These are phyloP conservation scores for Trogon melanurus DNA, from an alignment of 2,113 vertebrate genomes.

Conservation along the genomic window DNA sequence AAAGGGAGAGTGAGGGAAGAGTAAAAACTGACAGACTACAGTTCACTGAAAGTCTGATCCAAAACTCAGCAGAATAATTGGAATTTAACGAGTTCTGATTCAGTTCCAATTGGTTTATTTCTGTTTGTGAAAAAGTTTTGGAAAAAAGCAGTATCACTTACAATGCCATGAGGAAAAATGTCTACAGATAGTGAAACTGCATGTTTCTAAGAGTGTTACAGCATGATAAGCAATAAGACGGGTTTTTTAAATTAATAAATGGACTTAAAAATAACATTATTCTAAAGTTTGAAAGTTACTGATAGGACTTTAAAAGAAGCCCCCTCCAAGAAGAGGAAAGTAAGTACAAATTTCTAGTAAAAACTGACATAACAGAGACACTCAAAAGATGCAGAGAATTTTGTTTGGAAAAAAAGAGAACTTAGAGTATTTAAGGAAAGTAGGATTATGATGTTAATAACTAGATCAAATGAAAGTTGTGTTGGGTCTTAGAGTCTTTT, in stretches of 20 bases:
- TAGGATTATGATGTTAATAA: not conserved
- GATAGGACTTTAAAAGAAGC: not conserved
- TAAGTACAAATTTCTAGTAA: not conserved
- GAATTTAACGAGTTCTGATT: not conserved
- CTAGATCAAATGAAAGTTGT: not conserved
- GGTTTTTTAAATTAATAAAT: not conserved
- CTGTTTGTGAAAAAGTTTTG: not conserved
- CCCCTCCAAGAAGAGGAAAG: not conserved
- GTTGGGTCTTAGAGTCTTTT: not conserved
- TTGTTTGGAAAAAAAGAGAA: not conserved
- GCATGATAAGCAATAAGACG: not conserved
- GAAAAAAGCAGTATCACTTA: not conserved
- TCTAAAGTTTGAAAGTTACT: not conserved
- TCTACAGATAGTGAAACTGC: not conserved
- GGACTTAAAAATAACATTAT: not conserved
- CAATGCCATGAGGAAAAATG: not conserved
- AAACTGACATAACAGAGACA: not conserved
- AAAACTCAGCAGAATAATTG: not conserved
- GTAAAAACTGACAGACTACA: not conserved
- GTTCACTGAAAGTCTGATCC: not conserved
- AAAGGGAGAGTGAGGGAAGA: not conserved
- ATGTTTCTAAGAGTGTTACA: not conserved
- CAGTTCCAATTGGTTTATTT: not conserved
- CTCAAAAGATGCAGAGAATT: not conserved
- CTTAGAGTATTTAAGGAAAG: not conserved